Evolutionary conservation across 2,113 vertebrate species (phyloP).

Genomic region (Gulo gulo): DNA sequence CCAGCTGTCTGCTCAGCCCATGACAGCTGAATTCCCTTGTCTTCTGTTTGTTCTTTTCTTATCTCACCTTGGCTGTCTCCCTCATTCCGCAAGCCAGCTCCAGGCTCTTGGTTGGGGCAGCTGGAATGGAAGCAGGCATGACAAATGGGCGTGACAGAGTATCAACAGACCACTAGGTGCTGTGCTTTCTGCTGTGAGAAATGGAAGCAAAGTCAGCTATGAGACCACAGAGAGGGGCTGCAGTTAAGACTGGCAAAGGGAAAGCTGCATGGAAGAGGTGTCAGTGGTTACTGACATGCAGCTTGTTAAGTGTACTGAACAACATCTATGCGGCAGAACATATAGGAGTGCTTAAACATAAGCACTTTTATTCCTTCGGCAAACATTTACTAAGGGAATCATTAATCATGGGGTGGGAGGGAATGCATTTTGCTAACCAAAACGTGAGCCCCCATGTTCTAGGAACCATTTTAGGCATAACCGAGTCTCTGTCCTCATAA

Average conservation of each 20-base stretch:
- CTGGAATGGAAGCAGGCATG: neutral
- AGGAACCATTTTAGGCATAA: neutral
- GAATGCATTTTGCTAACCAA: conserved; percentile 8
- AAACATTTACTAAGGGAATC: neutral
- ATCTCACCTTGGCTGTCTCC: neutral
- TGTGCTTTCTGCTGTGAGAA: neutral
- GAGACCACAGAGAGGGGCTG: neutral
- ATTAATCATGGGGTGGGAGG: neutral
- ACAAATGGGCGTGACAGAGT: neutral
- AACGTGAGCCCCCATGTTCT: neutral
- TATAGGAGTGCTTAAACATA: too few species aligned
- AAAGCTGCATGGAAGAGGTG: neutral
- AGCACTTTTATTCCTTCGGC: neutral
- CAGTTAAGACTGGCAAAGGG: neutral
- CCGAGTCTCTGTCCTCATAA: neutral
- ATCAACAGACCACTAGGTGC: neutral
- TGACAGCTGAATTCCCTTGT: neutral
- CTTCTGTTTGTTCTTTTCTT: neutral
- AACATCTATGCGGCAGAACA: neutral
- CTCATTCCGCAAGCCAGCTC: neutral
- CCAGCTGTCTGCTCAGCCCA: neutral
- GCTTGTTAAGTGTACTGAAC: neutral
- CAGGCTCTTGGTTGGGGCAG: neutral
- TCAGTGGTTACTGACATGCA: neutral
- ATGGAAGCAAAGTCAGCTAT: too few species aligned